These are phyloP conservation scores for Amiota minor DNA, from an alignment of 2,888 invertebrate species.

Conservation along the genomic window DNA sequence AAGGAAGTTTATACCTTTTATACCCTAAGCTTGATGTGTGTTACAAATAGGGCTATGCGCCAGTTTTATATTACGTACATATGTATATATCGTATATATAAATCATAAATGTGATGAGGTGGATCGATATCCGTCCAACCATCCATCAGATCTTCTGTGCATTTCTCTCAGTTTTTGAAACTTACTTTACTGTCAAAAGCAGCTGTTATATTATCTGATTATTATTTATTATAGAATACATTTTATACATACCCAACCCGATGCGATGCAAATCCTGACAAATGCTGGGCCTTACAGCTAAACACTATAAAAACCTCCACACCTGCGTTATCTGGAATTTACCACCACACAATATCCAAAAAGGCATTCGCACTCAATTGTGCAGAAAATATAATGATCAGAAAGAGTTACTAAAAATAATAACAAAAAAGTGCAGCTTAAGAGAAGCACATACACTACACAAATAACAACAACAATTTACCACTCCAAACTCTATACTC, in stretches of 20 bases:
- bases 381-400: too few relatives aligned
- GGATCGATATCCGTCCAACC: not conserved
- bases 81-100: slow-evolving; percentile 1
- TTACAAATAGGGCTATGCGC: not conserved
- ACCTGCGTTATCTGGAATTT: not conserved
- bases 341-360: not conserved
- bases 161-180: too few relatives aligned
- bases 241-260: not conserved
- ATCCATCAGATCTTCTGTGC: too few relatives aligned
- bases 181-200: too few relatives aligned
- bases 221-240: too few relatives aligned
- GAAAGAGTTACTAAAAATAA: too few relatives aligned
- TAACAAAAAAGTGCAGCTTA: too few relatives aligned
- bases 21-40: not conserved
- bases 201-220: too few relatives aligned
- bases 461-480: too few relatives aligned
- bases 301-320: not conserved
- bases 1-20: not conserved
- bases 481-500: too few relatives aligned
- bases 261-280: not conserved
- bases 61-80: not conserved
- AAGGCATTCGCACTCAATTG: not conserved
- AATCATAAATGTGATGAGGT: not conserved
- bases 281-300: not conserved
- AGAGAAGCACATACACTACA: too few relatives aligned